Evolutionary conservation across 2,113 vertebrate species (phyloP).

Genomic region (Tiliqua scincoides): DNA sequence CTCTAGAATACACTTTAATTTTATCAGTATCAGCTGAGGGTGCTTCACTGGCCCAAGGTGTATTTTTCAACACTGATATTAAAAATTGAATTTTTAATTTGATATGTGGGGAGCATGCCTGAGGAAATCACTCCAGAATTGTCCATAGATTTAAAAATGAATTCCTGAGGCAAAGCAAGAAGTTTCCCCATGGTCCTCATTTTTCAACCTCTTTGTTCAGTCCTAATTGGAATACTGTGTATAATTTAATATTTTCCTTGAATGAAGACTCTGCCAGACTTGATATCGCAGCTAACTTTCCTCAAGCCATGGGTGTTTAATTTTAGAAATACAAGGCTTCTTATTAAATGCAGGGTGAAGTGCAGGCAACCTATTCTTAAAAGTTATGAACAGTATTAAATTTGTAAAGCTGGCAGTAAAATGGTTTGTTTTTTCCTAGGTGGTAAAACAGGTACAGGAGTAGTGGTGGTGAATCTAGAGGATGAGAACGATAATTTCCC

Average conservation of each 20-base stretch:
- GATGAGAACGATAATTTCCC: conserved; percentile 85
- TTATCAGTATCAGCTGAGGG: not conserved
- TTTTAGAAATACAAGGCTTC: not conserved
- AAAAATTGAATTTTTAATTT: no score
- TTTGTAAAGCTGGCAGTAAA: not conserved
- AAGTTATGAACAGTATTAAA: conserved; percentile 6
- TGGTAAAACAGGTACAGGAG: conserved; percentile 85
- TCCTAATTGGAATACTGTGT: not conserved
- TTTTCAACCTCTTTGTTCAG: not conserved
- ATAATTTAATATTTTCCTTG: not conserved
- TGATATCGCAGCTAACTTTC: not conserved
- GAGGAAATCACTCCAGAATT: not conserved
- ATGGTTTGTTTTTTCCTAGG: conserved; percentile 66
- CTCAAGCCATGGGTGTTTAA: not conserved
- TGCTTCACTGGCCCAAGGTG: not conserved
- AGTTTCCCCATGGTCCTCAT: no score
- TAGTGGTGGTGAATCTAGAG: conserved; percentile 78
- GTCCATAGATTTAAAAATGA: not conserved
- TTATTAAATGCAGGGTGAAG: not conserved
- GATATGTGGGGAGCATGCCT: not conserved
- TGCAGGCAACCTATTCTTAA: conserved; percentile 5
- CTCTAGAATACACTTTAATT: not conserved
- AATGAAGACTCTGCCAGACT: no score
- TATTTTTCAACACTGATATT: not conserved
- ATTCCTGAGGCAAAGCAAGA: no score